A percentile compares a stretch with the other conserved stretches of the same genome.
Evolutionary conservation across 2,113 vertebrate species (phyloP).

Genomic region (Lanius collurio): DNA sequence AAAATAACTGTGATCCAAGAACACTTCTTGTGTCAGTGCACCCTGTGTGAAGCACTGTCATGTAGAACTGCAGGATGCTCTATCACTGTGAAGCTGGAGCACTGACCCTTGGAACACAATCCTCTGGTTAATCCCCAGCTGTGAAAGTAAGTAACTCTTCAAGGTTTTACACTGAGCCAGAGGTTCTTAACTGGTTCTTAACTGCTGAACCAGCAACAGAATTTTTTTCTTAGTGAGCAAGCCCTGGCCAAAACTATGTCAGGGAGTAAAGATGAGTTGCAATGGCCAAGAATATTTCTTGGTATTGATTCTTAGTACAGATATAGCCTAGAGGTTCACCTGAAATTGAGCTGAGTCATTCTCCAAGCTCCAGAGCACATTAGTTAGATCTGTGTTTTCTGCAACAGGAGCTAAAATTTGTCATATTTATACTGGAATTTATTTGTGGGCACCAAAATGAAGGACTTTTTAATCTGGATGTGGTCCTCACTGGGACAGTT

Average conservation of each 20-base stretch:
- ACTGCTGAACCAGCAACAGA: not conserved
- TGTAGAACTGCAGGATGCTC: rapidly evolving
- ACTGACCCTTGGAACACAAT: not conserved
- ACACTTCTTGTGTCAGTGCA: not conserved
- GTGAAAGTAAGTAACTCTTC: not conserved
- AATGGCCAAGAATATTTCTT: not conserved
- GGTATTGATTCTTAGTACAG: not conserved
- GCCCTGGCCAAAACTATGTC: not conserved
- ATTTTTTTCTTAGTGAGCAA: not conserved
- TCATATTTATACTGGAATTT: not conserved
- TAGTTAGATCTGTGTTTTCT: not conserved
- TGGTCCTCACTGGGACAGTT: not conserved
- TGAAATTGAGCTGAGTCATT: not conserved
- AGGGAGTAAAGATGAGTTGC: not conserved
- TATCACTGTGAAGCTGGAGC: not conserved
- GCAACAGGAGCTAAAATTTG: not conserved
- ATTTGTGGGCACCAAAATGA: not conserved
- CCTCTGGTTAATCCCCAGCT: not conserved
- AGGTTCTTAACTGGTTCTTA: not conserved
- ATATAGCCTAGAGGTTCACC: not conserved
- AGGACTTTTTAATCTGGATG: not conserved
- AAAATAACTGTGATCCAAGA: not conserved
- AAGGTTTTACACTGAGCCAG: not conserved
- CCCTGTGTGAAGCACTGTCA: not conserved
- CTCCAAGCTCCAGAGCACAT: not conserved